Conservation (phyloP, 2,888 invertebrate genomes). For the Caenorhabditis uteleia region DNA sequence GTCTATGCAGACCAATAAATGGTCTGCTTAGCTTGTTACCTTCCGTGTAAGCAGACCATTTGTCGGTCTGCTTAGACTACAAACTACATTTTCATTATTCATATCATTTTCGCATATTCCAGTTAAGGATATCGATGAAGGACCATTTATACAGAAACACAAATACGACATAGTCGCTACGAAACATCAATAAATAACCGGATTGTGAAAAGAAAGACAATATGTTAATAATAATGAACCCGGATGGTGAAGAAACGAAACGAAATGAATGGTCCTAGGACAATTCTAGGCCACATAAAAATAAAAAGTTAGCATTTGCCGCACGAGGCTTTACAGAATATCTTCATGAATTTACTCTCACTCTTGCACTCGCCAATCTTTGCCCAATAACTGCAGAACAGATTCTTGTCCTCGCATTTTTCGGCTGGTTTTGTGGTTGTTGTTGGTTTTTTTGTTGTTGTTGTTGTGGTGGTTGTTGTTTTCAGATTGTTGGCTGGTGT, state of each 20-base stretch:
- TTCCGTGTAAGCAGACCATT: neutral
- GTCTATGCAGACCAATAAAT: too few species aligned
- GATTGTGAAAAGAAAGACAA: slow-evolving; percentile 21
- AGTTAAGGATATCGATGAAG: too few species aligned
- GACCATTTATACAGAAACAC: too few species aligned
- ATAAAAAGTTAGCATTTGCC: slow-evolving; percentile 32
- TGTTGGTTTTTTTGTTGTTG: slow-evolving; percentile 7
- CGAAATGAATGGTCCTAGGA: neutral
- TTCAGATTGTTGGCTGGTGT: slow-evolving; percentile 15
- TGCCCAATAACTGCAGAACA: slow-evolving; percentile 70
- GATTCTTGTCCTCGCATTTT: slow-evolving; percentile 64
- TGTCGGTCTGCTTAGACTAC: too few species aligned
- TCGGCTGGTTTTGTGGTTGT: slow-evolving; percentile 31
- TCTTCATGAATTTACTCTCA: slow-evolving; percentile 70
- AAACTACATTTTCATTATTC: neutral
- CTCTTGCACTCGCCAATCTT: slow-evolving; percentile 68
- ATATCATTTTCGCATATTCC: too few species aligned
- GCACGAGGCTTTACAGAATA: slow-evolving; percentile 59
- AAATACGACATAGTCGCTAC: slow-evolving; percentile 41
- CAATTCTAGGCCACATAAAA: neutral
- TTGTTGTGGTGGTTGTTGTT: slow-evolving; percentile 6
- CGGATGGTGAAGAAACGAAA: neutral
- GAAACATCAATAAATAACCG: slow-evolving; percentile 13
- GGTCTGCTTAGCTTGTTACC: too few species aligned
- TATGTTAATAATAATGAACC: slow-evolving; percentile 23